Conservation (phyloP, 2,888 invertebrate species). For the Anoplius nigerrimus region DNA sequence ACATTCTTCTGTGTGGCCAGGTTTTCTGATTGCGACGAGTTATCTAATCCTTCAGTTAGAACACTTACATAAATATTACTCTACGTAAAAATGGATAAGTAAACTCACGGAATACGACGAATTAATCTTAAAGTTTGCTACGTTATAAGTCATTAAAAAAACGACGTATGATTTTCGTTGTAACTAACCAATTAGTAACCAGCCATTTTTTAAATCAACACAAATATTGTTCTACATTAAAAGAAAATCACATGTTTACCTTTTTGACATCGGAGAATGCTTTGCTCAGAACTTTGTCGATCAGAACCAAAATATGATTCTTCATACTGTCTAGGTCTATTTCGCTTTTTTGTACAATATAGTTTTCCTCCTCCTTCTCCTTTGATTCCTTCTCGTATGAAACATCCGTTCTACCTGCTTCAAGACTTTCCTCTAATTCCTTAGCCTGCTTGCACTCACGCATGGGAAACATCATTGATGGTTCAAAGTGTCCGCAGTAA, state of each 20-base stretch:
- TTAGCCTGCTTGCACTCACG: no score
- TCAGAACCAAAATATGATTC: conserved; percentile 75
- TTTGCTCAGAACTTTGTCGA: conserved; percentile 75
- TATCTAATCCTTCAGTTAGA: no score
- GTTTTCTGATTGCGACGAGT: no score
- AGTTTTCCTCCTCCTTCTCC: conserved; percentile 21
- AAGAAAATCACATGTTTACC: conserved; percentile 27
- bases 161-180: no score
- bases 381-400: conserved; percentile 5
- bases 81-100: no score
- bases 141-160: no score
- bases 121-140: no score
- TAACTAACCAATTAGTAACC: no score
- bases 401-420: conserved; percentile 16
- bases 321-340: conserved; percentile 74
- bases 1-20: no score
- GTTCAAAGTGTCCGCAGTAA: neutral
- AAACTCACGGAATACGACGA: no score
- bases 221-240: neutral
- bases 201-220: neutral
- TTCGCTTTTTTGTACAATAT: conserved; percentile 51
- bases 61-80: no score
- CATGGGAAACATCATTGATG: neutral
- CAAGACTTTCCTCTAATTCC: no score
- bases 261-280: conserved; percentile 33